phyloP scores from a whole-genome alignment of 2,113 vertebrate genomes.

The Gallinago media region DNA sequence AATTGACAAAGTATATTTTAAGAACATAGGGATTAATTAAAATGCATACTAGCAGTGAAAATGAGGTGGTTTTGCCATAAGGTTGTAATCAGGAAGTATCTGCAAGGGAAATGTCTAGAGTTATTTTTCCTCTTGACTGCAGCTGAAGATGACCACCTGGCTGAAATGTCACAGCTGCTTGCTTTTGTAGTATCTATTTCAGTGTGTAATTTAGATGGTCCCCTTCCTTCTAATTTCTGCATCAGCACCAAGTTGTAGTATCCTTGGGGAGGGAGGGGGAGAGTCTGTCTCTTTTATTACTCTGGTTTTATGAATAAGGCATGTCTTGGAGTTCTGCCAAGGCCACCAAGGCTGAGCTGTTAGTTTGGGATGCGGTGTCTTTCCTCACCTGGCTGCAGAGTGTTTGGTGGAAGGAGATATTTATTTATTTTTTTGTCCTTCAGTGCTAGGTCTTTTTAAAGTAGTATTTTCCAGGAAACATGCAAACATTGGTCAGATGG shows the following conservation, averaged over 20 bases:
- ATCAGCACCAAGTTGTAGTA: not conserved
- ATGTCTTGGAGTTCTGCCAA: not conserved
- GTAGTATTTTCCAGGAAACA: not conserved
- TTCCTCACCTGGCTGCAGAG: not conserved
- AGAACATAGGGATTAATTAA: slow-evolving; percentile 24
- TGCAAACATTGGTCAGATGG: accelerated
- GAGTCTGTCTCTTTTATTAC: not conserved
- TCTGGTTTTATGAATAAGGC: not conserved
- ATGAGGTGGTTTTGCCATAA: not conserved
- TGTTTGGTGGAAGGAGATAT: not conserved
- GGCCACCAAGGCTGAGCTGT: slow-evolving; percentile 6
- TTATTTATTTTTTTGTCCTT: not conserved
- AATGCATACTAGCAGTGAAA: not conserved
- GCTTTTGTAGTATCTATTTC: slow-evolving; percentile 6
- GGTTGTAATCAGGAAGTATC: slow-evolving; percentile 27
- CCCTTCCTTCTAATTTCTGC: slow-evolving; percentile 20
- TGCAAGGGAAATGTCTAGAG: not conserved
- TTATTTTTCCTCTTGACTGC: slow-evolving; percentile 27
- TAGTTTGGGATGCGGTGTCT: not conserved
- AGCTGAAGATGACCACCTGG: slow-evolving; percentile 49
- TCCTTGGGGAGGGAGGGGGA: not conserved
- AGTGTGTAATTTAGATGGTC: slow-evolving; percentile 6
- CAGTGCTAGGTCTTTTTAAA: not conserved
- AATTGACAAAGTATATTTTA: not conserved
- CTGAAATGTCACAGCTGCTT: slow-evolving; percentile 52